phyloP scores from a whole-genome alignment of 2,797 vertebrate species.

The Sphenodon punctatus region DNA sequence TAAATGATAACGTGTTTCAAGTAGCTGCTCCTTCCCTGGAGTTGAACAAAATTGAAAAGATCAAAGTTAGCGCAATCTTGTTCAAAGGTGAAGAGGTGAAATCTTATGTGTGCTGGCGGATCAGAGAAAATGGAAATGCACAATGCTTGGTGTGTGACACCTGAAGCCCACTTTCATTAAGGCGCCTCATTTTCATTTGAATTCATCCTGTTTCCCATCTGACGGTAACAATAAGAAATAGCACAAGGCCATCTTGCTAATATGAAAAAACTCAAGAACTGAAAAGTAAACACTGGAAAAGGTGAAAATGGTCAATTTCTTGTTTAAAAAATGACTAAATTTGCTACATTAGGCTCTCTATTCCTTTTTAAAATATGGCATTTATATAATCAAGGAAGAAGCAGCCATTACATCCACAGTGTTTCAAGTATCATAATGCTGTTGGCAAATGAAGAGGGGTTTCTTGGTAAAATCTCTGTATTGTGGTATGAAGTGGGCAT shows the following conservation, averaged over 20 bases:
- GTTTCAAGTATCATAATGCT: slow-evolving; percentile 32
- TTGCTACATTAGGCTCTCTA: slow-evolving; percentile 12
- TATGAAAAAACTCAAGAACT: slow-evolving; percentile 10
- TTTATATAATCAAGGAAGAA: slow-evolving; percentile 36
- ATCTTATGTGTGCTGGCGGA: slow-evolving; percentile 57
- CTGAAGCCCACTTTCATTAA: slow-evolving; percentile 70
- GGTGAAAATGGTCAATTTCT: slow-evolving; percentile 12
- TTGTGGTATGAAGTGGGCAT: slow-evolving; percentile 36
- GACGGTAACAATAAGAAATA: slow-evolving; percentile 7
- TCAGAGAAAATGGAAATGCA: slow-evolving; percentile 63
- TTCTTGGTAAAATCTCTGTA: slow-evolving; percentile 18
- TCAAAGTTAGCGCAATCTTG: slow-evolving; percentile 57
- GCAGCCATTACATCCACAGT: slow-evolving; percentile 9
- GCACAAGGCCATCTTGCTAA: neutral
- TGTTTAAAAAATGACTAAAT: slow-evolving; percentile 17
- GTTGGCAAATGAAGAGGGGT: slow-evolving; percentile 22
- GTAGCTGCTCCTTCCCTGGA: slow-evolving; percentile 57
- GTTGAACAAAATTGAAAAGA: slow-evolving; percentile 68
- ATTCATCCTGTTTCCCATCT: slow-evolving; percentile 40
- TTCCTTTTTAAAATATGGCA: slow-evolving; percentile 21
- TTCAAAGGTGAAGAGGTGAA: slow-evolving; percentile 66
- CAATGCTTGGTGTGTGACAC: slow-evolving; percentile 37
- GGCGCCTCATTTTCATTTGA: slow-evolving; percentile 59
- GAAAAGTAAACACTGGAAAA: slow-evolving; percentile 41
- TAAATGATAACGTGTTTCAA: slow-evolving; percentile 64